These are phyloP conservation scores for Acanthisitta chloris DNA, from an alignment of 2,113 vertebrate genomes.

Conservation along the genomic window DNA sequence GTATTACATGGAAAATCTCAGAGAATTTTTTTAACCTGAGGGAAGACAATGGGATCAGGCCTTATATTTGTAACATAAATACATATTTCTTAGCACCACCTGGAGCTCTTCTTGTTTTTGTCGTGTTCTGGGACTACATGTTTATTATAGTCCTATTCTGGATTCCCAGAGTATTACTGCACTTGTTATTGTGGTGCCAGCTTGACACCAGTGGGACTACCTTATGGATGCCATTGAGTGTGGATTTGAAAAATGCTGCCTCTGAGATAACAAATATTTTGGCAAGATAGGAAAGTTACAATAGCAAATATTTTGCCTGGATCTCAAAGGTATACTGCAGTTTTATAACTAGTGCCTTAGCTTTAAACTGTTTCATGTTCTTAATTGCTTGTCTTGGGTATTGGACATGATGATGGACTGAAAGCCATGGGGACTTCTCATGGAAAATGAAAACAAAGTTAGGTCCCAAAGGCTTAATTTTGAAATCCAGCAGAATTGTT, in stretches of 20 bases:
- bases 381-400: constrained; percentile 64
- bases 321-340: constrained; percentile 28
- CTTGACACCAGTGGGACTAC: constrained; percentile 16
- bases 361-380: background rate
- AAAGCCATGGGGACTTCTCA: background rate
- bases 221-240: background rate
- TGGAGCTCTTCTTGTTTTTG: background rate
- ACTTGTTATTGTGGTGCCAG: background rate
- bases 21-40: background rate
- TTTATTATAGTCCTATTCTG: background rate
- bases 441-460: constrained; percentile 11
- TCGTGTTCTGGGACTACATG: background rate
- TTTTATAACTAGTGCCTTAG: constrained; percentile 24
- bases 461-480: constrained; percentile 47
- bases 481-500: constrained; percentile 15
- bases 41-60: background rate
- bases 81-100: background rate
- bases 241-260: background rate
- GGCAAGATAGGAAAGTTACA: constrained; percentile 4
- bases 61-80: background rate
- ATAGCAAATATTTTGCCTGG: constrained; percentile 44
- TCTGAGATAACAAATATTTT: constrained; percentile 46
- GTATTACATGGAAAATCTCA: background rate
- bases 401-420: constrained; percentile 30
- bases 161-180: constrained; percentile 12